A percentile compares a stretch with the other conserved stretches of the same genome.
Evolutionary conservation across 2,113 vertebrate species (phyloP).

Genomic region (Clarias magur): DNA sequence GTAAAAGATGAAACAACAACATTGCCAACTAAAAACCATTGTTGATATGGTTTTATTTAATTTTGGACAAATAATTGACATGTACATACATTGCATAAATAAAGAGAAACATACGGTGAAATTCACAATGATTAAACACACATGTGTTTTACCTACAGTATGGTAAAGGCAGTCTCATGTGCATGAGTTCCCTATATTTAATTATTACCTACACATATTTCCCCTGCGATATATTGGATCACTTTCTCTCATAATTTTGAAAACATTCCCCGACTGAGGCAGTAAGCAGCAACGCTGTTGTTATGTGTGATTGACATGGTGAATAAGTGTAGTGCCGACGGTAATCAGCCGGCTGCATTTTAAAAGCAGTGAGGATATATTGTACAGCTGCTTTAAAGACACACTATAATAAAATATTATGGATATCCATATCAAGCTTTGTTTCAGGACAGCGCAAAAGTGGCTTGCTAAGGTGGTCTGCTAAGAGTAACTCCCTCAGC

Average conservation of each 20-base stretch:
- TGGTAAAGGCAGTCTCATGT: constrained; percentile 20
- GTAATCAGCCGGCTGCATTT: constrained; percentile 56
- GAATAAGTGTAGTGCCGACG: constrained; percentile 50
- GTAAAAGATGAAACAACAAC: background rate
- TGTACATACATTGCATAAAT: background rate
- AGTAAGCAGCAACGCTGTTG: constrained; percentile 26
- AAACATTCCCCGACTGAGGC: constrained; percentile 23
- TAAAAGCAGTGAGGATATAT: constrained; percentile 43
- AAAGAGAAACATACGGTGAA: background rate
- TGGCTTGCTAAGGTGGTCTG: constrained; percentile 68
- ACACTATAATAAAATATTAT: constrained; percentile 56
- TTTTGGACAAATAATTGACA: background rate
- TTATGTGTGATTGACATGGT: constrained; percentile 54
- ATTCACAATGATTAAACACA: background rate
- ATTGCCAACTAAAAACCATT: background rate
- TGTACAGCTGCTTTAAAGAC: constrained; percentile 45
- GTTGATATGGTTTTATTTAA: background rate
- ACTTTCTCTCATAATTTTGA: constrained; percentile 22
- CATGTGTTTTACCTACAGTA: background rate
- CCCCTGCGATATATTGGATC: constrained; percentile 20
- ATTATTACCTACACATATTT: constrained; percentile 41
- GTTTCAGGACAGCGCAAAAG: constrained; percentile 57
- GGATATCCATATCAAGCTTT: constrained; percentile 60
- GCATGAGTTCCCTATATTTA: background rate
- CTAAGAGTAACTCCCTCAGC: constrained; percentile 63